Evolutionary conservation across 2,113 vertebrate species (phyloP).

Genomic region (Raja brachyura): DNA sequence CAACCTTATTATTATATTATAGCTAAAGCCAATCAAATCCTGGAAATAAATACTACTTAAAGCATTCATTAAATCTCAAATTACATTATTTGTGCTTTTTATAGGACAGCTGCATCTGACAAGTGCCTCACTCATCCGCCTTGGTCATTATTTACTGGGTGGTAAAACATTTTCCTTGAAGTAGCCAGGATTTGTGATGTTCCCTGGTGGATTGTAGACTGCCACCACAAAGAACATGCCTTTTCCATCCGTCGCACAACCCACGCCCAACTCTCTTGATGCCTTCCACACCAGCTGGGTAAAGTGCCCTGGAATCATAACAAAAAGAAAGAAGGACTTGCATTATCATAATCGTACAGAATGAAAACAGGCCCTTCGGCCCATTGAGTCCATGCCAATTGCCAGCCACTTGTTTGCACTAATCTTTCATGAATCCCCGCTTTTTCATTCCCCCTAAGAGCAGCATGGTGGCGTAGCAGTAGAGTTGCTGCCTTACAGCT

Average conservation of each 20-base stretch:
- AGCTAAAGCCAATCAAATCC: neutral
- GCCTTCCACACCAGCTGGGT: slow-evolving; percentile 53
- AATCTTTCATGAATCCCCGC: too few relatives aligned
- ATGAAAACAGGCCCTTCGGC: too few relatives aligned
- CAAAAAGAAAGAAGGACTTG: neutral
- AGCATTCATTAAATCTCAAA: neutral
- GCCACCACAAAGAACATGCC: slow-evolving; percentile 48
- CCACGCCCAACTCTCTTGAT: slow-evolving; percentile 46
- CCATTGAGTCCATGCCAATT: too few relatives aligned
- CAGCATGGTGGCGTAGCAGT: too few relatives aligned
- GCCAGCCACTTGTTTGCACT: too few relatives aligned
- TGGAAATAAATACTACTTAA: neutral
- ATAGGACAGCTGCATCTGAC: neutral
- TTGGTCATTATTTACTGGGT: slow-evolving; percentile 38
- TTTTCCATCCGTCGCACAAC: slow-evolving; percentile 47
- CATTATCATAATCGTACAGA: neutral
- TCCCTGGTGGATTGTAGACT: slow-evolving; percentile 50
- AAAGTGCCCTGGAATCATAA: slow-evolving; percentile 48
- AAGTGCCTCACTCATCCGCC: neutral
- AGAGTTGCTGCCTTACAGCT: too few relatives aligned
- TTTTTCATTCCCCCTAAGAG: too few relatives aligned
- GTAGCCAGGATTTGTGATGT: slow-evolving; percentile 46
- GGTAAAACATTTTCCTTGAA: slow-evolving; percentile 50
- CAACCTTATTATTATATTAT: neutral
- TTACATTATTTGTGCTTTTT: neutral